Conservation (phyloP, 2,888 invertebrate species). For the Heliconius ismenius region DNA sequence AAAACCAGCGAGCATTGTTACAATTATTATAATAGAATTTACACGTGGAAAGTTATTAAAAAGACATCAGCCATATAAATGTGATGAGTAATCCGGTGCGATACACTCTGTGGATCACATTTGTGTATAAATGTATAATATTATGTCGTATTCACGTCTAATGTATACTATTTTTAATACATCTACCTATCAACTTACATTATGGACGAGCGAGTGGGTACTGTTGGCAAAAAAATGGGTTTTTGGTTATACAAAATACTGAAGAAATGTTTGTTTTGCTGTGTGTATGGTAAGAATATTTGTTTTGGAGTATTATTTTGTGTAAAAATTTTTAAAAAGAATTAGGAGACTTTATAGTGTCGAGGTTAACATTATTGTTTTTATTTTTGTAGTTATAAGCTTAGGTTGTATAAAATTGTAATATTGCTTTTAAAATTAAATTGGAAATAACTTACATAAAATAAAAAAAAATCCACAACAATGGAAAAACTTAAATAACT, state of each 20-base stretch:
- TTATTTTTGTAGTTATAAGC: too few relatives aligned
- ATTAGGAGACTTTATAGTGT: too few relatives aligned
- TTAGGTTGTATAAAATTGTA: too few relatives aligned
- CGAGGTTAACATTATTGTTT: too few relatives aligned
- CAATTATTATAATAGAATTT: constrained; percentile 41
- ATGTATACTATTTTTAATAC: constrained; percentile 83
- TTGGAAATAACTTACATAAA: too few relatives aligned
- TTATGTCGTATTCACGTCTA: constrained; percentile 76
- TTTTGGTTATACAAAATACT: neutral
- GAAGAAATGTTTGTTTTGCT: neutral
- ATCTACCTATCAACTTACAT: constrained; percentile 82
- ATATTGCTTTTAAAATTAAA: too few relatives aligned
- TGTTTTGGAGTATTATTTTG: too few relatives aligned
- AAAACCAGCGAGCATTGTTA: constrained; percentile 31
- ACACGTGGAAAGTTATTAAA: constrained; percentile 40
- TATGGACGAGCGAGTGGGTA: constrained; percentile 78
- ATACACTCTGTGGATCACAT: constrained; percentile 54
- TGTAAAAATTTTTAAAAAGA: too few relatives aligned
- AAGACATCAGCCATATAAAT: constrained; percentile 49
- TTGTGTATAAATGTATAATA: constrained; percentile 53
- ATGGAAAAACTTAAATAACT: neutral
- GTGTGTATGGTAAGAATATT: neutral
- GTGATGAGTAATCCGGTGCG: constrained; percentile 57
- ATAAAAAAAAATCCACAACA: neutral
- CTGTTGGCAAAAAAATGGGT: constrained; percentile 54